Evolutionary conservation across 2,113 vertebrate species (phyloP), one percentile per base, ranked within the genome.

Genomic region (Fregata magnificens): DNA sequence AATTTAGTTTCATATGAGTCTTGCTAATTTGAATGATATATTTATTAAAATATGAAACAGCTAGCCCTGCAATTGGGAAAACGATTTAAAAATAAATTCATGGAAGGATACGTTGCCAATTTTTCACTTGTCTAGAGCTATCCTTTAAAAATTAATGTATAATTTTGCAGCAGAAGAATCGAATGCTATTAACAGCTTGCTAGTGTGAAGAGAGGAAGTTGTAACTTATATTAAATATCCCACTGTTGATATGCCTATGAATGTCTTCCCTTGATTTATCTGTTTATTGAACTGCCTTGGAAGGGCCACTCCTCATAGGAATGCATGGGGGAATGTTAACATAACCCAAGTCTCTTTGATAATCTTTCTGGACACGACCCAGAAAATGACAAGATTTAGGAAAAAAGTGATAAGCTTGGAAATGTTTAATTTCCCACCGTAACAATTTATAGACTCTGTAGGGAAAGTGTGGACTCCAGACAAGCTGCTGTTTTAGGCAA

Each of bases 101-200:
- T 91, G 50, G 62, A 96, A 90, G 79, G 36, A 85, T 91, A 76
- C 2, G 4, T 67, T 96, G 88, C 90, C 86, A 97, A 89, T 95
- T 95, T 94, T 96, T 91, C 92, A 90, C 86, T 97, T 97, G 92
- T 97, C 96, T 96, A 63, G 77, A 93, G 70, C 56, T 76, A 95
- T 96, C 95, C 80, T 96, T 97, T 97, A 97, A 98, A 98, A 97
- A 97, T 97, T 97, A 97, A 97, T 97, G 93, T 86, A 97, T 94
- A 96, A 97, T 97, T 98, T 96, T 97, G 85, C 86, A 97, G 92
- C 86, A 97, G 84, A 91, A 97, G 95, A 97, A 97, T 97, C 74
- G 88, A 97, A 93, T 84, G 93, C 88, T 95, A 92, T 95, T 96
- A 97, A 97, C 93, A 97, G 91, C 87, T 94, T 91, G 74, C 90